These are phyloP conservation scores for Apamea sordens DNA, from an alignment of 2,888 invertebrate genomes.

Conservation along the genomic window DNA sequence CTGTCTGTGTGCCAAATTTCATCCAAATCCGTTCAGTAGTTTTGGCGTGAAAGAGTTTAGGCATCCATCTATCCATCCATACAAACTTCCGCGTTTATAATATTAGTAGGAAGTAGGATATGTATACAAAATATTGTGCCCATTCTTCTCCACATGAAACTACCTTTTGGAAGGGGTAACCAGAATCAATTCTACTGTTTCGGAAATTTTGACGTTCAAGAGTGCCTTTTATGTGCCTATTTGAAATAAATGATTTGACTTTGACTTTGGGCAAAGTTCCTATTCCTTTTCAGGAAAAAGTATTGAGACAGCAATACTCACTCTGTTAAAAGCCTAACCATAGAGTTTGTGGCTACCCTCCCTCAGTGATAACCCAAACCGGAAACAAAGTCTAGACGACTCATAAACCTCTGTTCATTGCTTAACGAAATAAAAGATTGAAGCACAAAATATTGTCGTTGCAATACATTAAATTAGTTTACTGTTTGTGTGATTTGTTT, in stretches of 20 bases:
- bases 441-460: conserved; percentile 4
- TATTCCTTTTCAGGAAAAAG: conserved; percentile 9
- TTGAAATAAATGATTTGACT: neutral
- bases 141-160: neutral
- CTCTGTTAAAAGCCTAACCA: conserved; percentile 19
- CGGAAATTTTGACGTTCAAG: too few species aligned
- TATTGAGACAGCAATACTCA: neutral
- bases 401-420: conserved; percentile 39
- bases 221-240: neutral
- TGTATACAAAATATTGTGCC: neutral
- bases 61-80: too few species aligned
- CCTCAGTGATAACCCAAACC: conserved; percentile 21
- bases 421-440: conserved; percentile 46
- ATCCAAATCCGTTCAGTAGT: too few species aligned
- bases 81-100: too few species aligned
- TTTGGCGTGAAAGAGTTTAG: too few species aligned
- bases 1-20: too few species aligned
- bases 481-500: neutral
- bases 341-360: conserved; percentile 18
- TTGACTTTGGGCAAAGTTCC: neutral
- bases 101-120: neutral
- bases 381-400: conserved; percentile 55
- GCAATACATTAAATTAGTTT: conserved; percentile 26
- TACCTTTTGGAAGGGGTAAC: neutral
- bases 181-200: too few species aligned